A percentile compares a stretch with the other conserved stretches of the same genome.
These are phyloP conservation scores for Rafetus swinhoei DNA, from an alignment of 2,113 vertebrate genomes.

Conservation along the genomic window DNA sequence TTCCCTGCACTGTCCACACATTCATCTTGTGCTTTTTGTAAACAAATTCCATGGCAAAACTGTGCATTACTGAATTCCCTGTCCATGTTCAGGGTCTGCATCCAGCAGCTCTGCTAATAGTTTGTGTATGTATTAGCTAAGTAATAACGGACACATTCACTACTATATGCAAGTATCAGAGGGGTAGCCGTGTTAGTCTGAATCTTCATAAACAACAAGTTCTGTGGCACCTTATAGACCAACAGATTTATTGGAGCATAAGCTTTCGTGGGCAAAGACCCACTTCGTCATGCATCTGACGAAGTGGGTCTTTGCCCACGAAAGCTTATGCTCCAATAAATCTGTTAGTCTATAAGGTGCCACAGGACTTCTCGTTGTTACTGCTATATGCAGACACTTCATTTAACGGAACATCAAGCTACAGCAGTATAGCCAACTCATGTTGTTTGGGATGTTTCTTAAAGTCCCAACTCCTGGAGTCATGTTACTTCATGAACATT, in stretches of 20 bases:
- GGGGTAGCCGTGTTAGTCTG: too few relatives aligned
- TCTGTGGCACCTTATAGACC: too few relatives aligned
- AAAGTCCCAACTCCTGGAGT: neutral
- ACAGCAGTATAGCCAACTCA: neutral
- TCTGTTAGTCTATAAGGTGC: too few relatives aligned
- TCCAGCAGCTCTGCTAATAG: neutral
- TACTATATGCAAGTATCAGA: neutral
- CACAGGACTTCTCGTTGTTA: too few relatives aligned
- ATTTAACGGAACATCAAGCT: neutral
- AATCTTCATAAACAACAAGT: too few relatives aligned
- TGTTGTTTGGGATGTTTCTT: neutral
- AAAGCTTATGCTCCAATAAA: too few relatives aligned
- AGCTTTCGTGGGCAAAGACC: too few relatives aligned
- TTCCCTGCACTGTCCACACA: neutral
- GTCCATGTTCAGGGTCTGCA: neutral
- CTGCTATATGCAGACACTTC: neutral
- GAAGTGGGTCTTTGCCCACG: too few relatives aligned
- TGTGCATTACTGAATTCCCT: neutral
- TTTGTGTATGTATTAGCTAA: neutral
- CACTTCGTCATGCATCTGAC: too few relatives aligned
- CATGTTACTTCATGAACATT: neutral
- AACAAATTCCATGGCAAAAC: neutral
- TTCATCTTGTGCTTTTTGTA: neutral
- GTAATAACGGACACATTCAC: neutral
- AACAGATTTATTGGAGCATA: too few relatives aligned